phyloP scores from a whole-genome alignment of 2,113 vertebrate genomes.

The Gallinago paraguaiae region DNA sequence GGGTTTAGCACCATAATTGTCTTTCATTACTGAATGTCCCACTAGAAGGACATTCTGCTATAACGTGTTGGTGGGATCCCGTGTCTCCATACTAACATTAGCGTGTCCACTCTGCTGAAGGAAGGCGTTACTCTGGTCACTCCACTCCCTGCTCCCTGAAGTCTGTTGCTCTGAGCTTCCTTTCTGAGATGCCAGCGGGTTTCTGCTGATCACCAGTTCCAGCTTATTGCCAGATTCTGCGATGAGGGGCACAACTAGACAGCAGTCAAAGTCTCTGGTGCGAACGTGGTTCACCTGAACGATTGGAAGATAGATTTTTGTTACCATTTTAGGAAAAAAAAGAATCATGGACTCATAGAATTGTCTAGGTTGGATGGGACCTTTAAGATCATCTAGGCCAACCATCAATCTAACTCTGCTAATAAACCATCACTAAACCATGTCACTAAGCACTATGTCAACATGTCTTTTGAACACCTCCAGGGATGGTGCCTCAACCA shows the following conservation, averaged over 20 bases:
- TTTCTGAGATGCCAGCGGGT: conserved; percentile 82
- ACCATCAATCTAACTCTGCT: too few species aligned
- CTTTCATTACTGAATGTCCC: not conserved
- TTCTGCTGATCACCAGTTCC: conserved; percentile 95
- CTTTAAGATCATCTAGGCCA: too few species aligned
- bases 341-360: not conserved
- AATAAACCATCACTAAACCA: too few species aligned
- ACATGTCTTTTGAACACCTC: too few species aligned
- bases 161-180: conserved; percentile 54
- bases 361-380: too few species aligned
- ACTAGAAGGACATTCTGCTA: conserved; percentile 76
- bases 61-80: conserved; percentile 89
- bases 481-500: too few species aligned
- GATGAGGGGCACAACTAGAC: conserved; percentile 95
- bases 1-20: conserved; percentile 90
- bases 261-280: conserved; percentile 98
- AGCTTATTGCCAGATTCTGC: conserved; percentile 95
- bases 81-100: conserved; percentile 56
- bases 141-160: conserved; percentile 72
- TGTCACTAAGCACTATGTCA: too few species aligned
- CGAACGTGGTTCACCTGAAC: conserved; percentile 92
- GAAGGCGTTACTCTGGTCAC: conserved; percentile 78
- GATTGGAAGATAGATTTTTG: not conserved
- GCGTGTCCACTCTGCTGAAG: conserved; percentile 72
- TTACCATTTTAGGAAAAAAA: not conserved